Evolutionary conservation across 1,140 invertebrate species (phyloP), one percentile per base, ranked within the genome.

Genomic region (Philaenus spumarius): DNA sequence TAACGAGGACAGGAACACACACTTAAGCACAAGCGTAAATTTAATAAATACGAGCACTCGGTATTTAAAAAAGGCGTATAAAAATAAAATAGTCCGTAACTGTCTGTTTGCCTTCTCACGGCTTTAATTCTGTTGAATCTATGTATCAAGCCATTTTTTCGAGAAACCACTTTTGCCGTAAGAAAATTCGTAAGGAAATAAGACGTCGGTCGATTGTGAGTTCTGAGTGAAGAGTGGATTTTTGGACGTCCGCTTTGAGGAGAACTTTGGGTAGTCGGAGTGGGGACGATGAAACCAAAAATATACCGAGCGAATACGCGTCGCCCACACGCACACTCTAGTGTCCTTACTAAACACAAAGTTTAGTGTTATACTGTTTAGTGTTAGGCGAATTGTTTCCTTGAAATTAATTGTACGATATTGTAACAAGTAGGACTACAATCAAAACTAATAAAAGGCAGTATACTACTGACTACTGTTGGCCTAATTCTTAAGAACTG

Each of bases 151-250:
- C 47, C 15, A 48, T 47, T 55, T 7, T 55, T 57, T 60, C 55
- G 35, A 34, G 57, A 59, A 55, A 61, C 59, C 57, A 58, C 61
- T 22, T 22, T n/a, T 9, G 26, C 26, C 51, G 45, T 55, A 30
- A 30, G 45, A 48, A 50, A 53, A 51, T 30, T 9, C 35, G 12
- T 70, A 53, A 23, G 20, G 40, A 37, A 83, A 83, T 82, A 86
- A 88, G 86, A 87, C 86, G 86, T 88, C 85, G 86, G 83, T 88
- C 85, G 86, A 85, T 85, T 85, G 83, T 82, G 82, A 85, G 83
- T 84, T 83, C 83, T 81, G 80, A 82, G 82, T 82, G 82, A 55
- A 43, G 52, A 55, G 40, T 55, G 52, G 40, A 37, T 14, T 22
- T 15, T 9, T 23, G n/a, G 45, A 47, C 45, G 45, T 2, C 45